Evolutionary conservation across 2,797 vertebrate species (phyloP).

Genomic region (Parauchenoglanis ngamensis): DNA sequence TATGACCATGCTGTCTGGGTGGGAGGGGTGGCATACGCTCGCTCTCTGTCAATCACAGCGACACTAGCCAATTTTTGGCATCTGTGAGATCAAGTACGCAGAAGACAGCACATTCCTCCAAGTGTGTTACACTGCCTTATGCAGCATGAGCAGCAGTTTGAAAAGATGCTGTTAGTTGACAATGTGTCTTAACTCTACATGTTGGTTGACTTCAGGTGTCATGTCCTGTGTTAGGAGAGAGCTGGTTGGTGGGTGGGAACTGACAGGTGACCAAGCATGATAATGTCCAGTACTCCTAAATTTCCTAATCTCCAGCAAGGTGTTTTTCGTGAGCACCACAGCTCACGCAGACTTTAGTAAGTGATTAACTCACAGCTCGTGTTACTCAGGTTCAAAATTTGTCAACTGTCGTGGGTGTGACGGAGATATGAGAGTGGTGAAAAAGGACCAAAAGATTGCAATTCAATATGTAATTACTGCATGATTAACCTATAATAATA

Average conservation of each 20-base stretch:
- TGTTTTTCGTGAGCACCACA: too few species aligned
- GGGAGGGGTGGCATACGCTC: background rate
- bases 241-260: background rate
- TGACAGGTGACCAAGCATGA: background rate
- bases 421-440: too few species aligned
- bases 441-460: too few species aligned
- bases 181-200: background rate
- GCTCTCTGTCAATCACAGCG: background rate
- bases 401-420: too few species aligned
- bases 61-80: background rate
- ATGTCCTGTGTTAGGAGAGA: background rate
- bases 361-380: too few species aligned
- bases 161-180: background rate
- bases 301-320: too few species aligned
- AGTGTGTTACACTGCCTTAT: background rate
- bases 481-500: too few species aligned
- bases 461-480: too few species aligned
- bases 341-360: too few species aligned
- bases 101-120: background rate
- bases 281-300: background rate
- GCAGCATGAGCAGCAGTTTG: background rate
- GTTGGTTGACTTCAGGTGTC: background rate
- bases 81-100: background rate
- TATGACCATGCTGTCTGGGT: background rate
- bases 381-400: too few species aligned